Base-by-base conservation (phyloP, 2,888 invertebrate species). In the Caenorhabditis sinica region DNA sequence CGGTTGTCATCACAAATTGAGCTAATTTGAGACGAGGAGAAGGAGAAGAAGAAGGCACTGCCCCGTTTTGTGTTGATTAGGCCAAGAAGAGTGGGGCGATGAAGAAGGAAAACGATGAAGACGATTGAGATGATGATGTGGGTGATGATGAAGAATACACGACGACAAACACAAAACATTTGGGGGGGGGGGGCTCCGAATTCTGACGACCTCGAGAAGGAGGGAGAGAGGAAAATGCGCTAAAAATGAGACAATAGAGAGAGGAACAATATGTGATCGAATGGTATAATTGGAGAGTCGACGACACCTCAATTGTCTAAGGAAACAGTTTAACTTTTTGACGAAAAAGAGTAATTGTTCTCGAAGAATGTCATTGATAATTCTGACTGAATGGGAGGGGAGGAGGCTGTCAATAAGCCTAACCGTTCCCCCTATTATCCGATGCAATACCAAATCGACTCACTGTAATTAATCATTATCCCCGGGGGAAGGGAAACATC, bases 11-110 rank as follows among this genome's bases (percentile, higher is more conserved):
- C 65, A 63, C 68, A 76, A 82, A 82, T 82, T 82, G 82, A 75
- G 75, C 71, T 75, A 82, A 76, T 82, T 82, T 82, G 66, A 40
- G 13, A 40, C 11, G 13, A 6, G 40, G 13, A 6, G 40, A 40
- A 2, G 40, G 13, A 11, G 40, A 36, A 36, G 33, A 45, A 30
- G 65, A 56, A 68, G 28, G 33, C 30, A 68, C 51, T 68, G 68
- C 76, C 40, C 28, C 63, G 69, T 75, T 75, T 75, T 82, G 75
- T 82, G 75, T 82, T 82, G 82, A 82, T 82, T 82, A 82, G 82
- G 71, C 82, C 45, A 65, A 58, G 58, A n/a, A n/a, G n/a, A n/a
- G n/a, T n/a, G 45, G 20, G 63, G 20, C 40, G n/a, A n/a, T 40
- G 43, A 43, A 30, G 53, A 63, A 40, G n/a, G 71, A 28, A 36